Evolutionary conservation across 2,113 vertebrate genomes (phyloP).

Genomic region (Mus spicilegus): DNA sequence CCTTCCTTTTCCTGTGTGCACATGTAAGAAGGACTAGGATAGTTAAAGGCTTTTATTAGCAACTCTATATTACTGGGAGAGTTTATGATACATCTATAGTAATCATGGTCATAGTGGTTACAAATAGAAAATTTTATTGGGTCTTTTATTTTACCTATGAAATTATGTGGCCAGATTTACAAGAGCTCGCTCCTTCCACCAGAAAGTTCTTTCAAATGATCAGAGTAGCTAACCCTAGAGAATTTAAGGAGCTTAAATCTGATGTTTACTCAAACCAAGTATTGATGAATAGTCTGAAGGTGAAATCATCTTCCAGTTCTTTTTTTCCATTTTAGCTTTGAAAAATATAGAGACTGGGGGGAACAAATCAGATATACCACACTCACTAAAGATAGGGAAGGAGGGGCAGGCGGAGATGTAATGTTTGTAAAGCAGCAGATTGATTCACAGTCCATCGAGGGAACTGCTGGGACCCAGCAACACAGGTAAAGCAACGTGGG

Average conservation of each 20-base stretch:
- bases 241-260: not conserved
- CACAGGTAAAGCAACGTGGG: not conserved
- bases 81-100: not conserved
- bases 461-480: not conserved
- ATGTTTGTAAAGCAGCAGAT: not conserved
- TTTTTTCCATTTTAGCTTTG: not conserved
- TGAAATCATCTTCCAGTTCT: not conserved
- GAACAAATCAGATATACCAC: not conserved
- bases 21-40: not conserved
- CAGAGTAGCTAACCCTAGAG: not conserved
- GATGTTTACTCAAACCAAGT: not conserved
- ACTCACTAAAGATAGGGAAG: not conserved
- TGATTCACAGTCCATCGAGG: not conserved
- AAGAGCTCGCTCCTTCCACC: not conserved
- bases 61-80: not conserved
- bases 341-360: not conserved
- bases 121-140: not conserved
- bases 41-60: not conserved
- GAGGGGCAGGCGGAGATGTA: not conserved
- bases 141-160: conserved; percentile 39
- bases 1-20: not conserved
- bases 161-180: not conserved
- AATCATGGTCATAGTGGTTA: not conserved
- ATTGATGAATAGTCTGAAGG: not conserved
- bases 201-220: conserved; percentile 22